A percentile compares a stretch with the other conserved stretches of the same genome.
Evolutionary conservation across 2,113 vertebrate species (phyloP).

Genomic region (Siphamia tubifer): DNA sequence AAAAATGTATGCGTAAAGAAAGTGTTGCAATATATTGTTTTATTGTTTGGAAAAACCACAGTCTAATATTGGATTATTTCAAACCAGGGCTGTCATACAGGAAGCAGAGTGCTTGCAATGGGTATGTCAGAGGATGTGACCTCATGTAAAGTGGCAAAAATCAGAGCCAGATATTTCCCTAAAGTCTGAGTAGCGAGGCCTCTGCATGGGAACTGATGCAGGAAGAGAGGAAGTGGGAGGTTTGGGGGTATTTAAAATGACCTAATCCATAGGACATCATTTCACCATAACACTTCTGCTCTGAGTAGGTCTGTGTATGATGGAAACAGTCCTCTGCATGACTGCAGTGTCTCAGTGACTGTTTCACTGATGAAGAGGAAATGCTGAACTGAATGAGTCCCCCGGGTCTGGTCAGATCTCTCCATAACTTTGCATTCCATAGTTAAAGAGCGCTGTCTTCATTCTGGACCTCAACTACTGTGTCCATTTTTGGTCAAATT

Average conservation of each 20-base stretch:
- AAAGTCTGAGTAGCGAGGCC: slow-evolving; percentile 6
- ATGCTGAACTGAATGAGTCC: slow-evolving; percentile 21
- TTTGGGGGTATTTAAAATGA: slow-evolving; percentile 11
- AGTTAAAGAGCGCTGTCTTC: slow-evolving; percentile 17
- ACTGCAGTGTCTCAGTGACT: slow-evolving; percentile 5
- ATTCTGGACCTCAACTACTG: background rate
- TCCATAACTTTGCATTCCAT: slow-evolving; percentile 61
- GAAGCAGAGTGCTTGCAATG: slow-evolving; percentile 7
- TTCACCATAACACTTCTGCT: background rate
- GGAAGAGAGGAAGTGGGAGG: slow-evolving; percentile 33
- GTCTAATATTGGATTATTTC: background rate
- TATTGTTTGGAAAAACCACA: background rate
- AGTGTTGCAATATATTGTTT: background rate
- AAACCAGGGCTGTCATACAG: slow-evolving; percentile 16
- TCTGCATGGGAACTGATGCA: slow-evolving; percentile 46
- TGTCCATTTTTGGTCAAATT: slow-evolving; percentile 16
- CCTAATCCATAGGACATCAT: slow-evolving; percentile 39
- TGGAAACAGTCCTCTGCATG: slow-evolving; percentile 13
- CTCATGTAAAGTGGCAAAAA: slow-evolving; percentile 36
- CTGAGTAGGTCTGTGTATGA: slow-evolving; percentile 22
- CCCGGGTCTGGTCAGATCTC: slow-evolving; percentile 31
- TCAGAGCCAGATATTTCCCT: slow-evolving; percentile 34
- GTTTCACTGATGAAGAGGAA: slow-evolving; percentile 33
- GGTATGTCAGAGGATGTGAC: slow-evolving; percentile 48
- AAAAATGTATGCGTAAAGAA: background rate